Conservation (phyloP, 2,888 invertebrate species). For the Meandrusa payeni region DNA sequence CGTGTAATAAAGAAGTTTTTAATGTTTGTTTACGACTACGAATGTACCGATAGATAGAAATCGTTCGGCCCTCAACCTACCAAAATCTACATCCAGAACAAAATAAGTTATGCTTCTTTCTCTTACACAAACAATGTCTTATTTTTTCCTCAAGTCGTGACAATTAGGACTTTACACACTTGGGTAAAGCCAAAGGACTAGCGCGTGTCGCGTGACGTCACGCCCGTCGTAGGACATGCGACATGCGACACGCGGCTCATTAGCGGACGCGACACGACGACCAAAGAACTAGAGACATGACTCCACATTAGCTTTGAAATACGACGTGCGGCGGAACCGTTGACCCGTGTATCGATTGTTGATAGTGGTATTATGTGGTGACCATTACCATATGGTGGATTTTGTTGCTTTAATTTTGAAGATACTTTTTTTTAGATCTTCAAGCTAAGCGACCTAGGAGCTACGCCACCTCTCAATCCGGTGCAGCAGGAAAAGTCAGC, state of each 20-base stretch:
- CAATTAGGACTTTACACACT: constrained; percentile 16
- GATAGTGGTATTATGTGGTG: background rate
- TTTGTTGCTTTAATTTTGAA: too few relatives aligned
- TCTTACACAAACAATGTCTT: background rate
- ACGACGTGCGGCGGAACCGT: constrained; percentile 12
- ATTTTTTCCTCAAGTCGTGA: constrained; percentile 19
- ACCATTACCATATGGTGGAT: too few relatives aligned
- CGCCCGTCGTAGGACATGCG: constrained; percentile 31
- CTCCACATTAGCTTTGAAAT: constrained; percentile 17
- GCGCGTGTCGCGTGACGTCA: constrained; percentile 35
- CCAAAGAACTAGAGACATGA: constrained; percentile 11
- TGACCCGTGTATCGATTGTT: constrained; percentile 12
- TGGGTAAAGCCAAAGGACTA: constrained; percentile 1
- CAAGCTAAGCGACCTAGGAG: too few relatives aligned
- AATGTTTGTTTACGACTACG: too few relatives aligned
- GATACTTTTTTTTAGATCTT: too few relatives aligned
- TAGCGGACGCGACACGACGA: constrained; percentile 15
- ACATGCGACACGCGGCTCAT: constrained; percentile 31
- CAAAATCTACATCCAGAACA: too few relatives aligned
- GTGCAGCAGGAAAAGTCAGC: too few relatives aligned
- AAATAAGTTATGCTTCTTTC: too few relatives aligned
- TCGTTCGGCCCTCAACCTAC: too few relatives aligned
- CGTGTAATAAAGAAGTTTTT: too few relatives aligned
- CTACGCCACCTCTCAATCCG: too few relatives aligned
- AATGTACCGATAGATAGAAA: too few relatives aligned